Evolutionary conservation across 1,140 invertebrate species (phyloP), one percentile per base, ranked within the genome.

Genomic region (Drosophila melanogaster): DNA sequence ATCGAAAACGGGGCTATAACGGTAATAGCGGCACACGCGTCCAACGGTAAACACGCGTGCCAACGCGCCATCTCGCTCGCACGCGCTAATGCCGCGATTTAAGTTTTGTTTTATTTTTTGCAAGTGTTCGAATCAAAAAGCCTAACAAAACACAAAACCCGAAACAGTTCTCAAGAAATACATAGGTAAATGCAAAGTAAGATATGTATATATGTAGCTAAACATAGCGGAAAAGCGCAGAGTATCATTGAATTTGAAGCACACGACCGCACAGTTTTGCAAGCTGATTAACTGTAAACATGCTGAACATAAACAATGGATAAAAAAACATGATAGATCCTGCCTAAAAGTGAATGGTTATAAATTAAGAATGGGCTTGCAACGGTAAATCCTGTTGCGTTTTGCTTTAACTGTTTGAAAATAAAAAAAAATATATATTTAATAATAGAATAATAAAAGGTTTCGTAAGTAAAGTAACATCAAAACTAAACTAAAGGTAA

Each of bases 1-100:
- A 19, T 19, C 17, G 41, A 10, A 65, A 62, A 60, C 80, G 72
- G 55, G 69, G 15, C 49, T 44, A 30, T 61, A 47, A 50, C 59
- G 56, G 46, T 55, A 44, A n/a, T 50, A 64, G 8, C 54, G 58
- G 17, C 49, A 47, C 30, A 40, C 57, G 54, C 41, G 55, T 60
- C 40, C 17, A 56, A 64, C 46, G 53, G 59, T 53, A 65, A 66
- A 49, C 53, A 76, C 30, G 49, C 50, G 50, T 38, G 38, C 41
- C 17, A 26, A 67, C 41, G 40, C 33, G 62, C 38, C 49, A 54
- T 60, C 47, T 51, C 56, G 58, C 44, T 59, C 30, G 61, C 62
- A 47, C 30, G 50, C 30, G 50, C 24, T 17, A 43, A 10, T 50
- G 26, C 46, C 44, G 61, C 58, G 26, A 15, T 51, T 64, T 49